These are phyloP conservation scores for Phocoena phocoena DNA, from an alignment of 2,113 vertebrate species.

Conservation along the genomic window DNA sequence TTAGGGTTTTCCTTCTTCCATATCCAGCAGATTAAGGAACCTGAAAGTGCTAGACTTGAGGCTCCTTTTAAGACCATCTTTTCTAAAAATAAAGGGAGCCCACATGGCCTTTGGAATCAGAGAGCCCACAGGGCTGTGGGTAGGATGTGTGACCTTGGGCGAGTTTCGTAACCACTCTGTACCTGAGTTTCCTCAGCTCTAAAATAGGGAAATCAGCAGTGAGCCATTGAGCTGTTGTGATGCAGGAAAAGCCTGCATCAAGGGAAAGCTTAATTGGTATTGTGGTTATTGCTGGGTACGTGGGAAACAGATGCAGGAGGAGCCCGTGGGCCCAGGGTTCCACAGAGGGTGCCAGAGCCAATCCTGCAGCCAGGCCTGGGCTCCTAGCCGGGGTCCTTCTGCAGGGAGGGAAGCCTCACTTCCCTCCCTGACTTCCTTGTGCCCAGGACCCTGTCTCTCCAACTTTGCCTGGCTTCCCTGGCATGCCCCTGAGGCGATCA, in stretches of 20 bases:
- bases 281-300: neutral
- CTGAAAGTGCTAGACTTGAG: neutral
- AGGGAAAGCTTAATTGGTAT: neutral
- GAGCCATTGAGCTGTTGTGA: neutral
- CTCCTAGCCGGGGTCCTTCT: neutral
- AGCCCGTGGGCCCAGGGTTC: neutral
- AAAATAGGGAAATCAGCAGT: neutral
- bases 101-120: neutral
- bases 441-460: neutral
- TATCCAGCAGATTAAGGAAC: neutral
- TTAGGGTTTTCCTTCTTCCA: neutral
- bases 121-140: fast-evolving
- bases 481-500: neutral
- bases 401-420: neutral
- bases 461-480: neutral
- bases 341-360: neutral
- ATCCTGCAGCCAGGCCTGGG: neutral
- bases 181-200: neutral
- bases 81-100: neutral
- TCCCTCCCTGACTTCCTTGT: neutral
- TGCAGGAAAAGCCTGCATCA: neutral
- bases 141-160: neutral
- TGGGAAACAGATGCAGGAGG: neutral
- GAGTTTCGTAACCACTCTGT: neutral
- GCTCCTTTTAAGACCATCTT: neutral